Evolutionary conservation across 2,888 invertebrate species (phyloP), one percentile per base, ranked within the genome.

Genomic region (Hipparchia semele): DNA sequence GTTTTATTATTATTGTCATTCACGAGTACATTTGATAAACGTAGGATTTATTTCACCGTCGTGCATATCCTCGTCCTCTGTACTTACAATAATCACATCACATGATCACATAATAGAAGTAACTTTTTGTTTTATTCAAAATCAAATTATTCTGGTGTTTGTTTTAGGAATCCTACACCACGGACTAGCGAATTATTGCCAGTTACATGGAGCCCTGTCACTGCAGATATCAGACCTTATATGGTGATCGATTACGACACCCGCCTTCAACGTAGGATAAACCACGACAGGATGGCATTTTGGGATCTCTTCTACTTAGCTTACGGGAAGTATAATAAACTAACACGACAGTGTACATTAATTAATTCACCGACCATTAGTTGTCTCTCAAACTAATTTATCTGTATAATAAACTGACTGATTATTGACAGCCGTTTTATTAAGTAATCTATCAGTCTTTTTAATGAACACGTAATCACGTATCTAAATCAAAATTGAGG

Each of bases 271-370:
- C 79, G 82, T 46, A 81, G 94, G 67, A 85, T 89, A 6, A 81
- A 84, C 67, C 86, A 88, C 67, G 84, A 89, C 7, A 85, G 91
- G 33, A 90, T 91, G 87, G 88, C 92, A 0, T 93, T 90, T 77
- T 93, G 94, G 94, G 91, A 93, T 69, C 84, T 93, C 2, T 93
- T 93, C 76, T 89, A 90, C 72, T 81, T 83, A 8, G 78, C 84
- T 39, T 92, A 92, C 58, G 91, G 88, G 6, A 85, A 80, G 74
- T 83, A 86, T 64, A 88, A 85, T 72, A 87, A 84, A 70, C 80
- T 90, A 46, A 77, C 80, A 9, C 78, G 87, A 64, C 80, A 84
- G 8, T 90, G 91, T 73, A 73, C 75, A 12, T 64, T 70, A 64
- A 46, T 70, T 54, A 70, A 70, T 39, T 10, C 64, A 1, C 70